Evolutionary conservation across 2,113 vertebrate genomes (phyloP).

Genomic region (Emberiza fucata): DNA sequence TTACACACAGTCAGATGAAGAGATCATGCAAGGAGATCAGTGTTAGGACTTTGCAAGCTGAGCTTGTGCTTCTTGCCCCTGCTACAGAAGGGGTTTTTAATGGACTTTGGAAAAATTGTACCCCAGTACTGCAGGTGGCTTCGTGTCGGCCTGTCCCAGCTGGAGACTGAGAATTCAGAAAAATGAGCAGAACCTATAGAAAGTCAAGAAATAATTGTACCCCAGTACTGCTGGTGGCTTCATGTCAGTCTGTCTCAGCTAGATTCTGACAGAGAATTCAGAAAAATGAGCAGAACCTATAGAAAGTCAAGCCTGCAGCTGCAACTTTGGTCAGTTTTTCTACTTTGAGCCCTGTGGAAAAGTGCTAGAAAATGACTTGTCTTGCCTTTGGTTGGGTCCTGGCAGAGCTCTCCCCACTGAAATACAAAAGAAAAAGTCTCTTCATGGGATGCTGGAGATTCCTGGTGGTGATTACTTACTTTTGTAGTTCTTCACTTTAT

Average conservation of each 20-base stretch:
- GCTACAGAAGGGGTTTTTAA: background rate
- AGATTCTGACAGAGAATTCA: background rate
- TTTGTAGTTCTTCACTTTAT: background rate
- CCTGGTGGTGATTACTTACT: background rate
- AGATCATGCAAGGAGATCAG: background rate
- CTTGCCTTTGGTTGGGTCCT: background rate
- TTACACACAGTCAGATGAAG: background rate
- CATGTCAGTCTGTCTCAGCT: background rate
- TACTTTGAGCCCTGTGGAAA: background rate
- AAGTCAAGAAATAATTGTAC: too few relatives aligned
- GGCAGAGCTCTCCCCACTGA: background rate
- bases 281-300: background rate
- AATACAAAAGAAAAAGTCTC: background rate
- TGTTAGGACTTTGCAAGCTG: background rate
- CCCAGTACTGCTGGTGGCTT: rapidly evolving
- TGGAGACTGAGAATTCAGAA: background rate
- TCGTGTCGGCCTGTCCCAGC: background rate
- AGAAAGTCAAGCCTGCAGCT: background rate
- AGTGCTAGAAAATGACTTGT: background rate
- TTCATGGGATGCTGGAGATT: background rate
- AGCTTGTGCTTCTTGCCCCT: background rate
- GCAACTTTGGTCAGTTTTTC: background rate
- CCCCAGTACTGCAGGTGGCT: rapidly evolving
- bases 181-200: too few relatives aligned
- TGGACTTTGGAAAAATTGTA: background rate